A percentile compares a stretch with the other conserved stretches of the same genome.
Evolutionary conservation across 2,797 vertebrate species (phyloP).

Genomic region (Rachycentron canadum): DNA sequence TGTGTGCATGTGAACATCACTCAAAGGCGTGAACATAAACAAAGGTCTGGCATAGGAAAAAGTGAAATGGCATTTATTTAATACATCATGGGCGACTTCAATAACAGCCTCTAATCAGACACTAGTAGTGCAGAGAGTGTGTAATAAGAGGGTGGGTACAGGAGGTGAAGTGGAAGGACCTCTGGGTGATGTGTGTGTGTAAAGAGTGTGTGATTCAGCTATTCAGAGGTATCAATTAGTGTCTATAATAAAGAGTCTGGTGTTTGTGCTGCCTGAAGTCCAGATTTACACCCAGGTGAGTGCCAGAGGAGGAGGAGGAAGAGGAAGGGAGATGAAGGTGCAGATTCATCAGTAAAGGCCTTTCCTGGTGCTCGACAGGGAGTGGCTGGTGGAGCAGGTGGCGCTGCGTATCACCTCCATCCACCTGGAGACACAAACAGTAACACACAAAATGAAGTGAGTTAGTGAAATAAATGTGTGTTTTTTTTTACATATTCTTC

Average conservation of each 20-base stretch:
- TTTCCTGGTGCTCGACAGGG: constrained; percentile 86
- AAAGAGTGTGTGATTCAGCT: neutral
- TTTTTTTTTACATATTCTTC: neutral
- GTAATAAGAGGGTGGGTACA: neutral
- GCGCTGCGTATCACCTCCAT: constrained; percentile 99
- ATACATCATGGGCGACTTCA: neutral
- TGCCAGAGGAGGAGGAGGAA: neutral
- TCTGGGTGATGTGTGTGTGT: constrained; percentile 17
- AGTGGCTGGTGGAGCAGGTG: constrained; percentile 91
- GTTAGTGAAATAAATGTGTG: neutral
- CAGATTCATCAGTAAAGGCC: constrained; percentile 83
- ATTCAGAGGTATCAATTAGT: constrained; percentile 18
- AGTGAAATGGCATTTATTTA: constrained; percentile 1
- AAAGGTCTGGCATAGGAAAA: constrained; percentile 23
- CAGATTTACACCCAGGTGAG: constrained; percentile 11
- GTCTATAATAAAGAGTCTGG: constrained; percentile 20
- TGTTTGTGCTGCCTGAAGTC: constrained; percentile 33
- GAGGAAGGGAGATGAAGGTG: neutral
- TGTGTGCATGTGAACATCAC: constrained; percentile 41
- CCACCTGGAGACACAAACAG: constrained; percentile 86
- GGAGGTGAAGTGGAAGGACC: constrained; percentile 18
- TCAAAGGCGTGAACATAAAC: neutral
- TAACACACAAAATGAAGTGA: neutral
- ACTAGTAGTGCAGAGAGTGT: constrained; percentile 33
- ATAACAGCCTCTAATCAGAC: neutral